Evolutionary conservation across 2,888 invertebrate species (phyloP).

Genomic region (Dicycla oo): DNA sequence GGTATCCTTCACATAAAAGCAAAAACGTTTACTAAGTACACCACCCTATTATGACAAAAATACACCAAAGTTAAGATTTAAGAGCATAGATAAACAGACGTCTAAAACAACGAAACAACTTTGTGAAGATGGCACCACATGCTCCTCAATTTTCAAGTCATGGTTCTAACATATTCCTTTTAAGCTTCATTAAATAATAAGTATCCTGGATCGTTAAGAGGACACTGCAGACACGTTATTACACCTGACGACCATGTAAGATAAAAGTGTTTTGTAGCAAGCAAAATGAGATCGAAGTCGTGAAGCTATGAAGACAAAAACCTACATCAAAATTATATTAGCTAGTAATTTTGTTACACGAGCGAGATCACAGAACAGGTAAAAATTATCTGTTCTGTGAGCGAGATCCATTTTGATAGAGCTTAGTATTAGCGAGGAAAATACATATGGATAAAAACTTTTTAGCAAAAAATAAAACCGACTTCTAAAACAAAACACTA

Average conservation of each 20-base stretch:
- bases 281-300: conserved; percentile 34
- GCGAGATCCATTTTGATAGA: conserved; percentile 1
- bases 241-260: conserved; percentile 41
- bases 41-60: neutral
- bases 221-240: conserved; percentile 22
- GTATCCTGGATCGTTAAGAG: conserved; percentile 34
- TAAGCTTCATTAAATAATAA: conserved; percentile 31
- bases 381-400: too few species aligned
- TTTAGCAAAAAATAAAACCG: too few species aligned
- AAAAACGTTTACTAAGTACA: conserved; percentile 13
- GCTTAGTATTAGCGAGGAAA: conserved; percentile 9
- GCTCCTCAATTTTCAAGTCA: conserved; percentile 6
- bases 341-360: neutral
- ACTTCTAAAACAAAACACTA: too few species aligned
- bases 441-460: conserved; percentile 1
- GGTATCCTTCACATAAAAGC: neutral
- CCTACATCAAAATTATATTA: conserved; percentile 13
- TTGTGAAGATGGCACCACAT: conserved; percentile 24
- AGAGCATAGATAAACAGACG: neutral
- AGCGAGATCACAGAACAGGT: too few species aligned
- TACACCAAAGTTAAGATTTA: conserved; percentile 10
- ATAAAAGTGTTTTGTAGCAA: conserved; percentile 42
- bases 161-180: conserved; percentile 19
- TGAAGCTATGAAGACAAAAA: conserved; percentile 22
- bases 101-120: neutral